Evolutionary conservation across 2,888 invertebrate genomes (phyloP).

Genomic region (Tetheella fluctuosa): DNA sequence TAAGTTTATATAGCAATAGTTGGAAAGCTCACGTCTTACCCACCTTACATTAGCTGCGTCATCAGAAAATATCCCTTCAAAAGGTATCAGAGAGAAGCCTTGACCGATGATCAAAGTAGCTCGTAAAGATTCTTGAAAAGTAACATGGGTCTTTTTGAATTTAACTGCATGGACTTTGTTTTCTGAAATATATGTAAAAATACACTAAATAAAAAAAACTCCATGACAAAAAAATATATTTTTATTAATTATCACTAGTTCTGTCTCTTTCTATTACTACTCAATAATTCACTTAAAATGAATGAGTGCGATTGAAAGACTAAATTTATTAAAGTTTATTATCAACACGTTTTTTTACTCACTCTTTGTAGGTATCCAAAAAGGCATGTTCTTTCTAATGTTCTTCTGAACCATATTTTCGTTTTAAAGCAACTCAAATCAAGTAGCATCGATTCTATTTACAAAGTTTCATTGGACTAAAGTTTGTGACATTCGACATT

Average conservation of each 20-base stretch:
- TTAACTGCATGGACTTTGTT: constrained; percentile 59
- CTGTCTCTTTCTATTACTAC: too few relatives aligned
- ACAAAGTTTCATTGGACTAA: constrained; percentile 21
- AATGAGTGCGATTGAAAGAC: too few relatives aligned
- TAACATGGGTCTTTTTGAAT: constrained; percentile 39
- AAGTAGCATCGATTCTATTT: constrained; percentile 11
- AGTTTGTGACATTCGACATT: constrained; percentile 30
- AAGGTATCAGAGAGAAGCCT: constrained; percentile 65
- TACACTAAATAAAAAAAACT: neutral
- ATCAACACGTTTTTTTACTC: constrained; percentile 32
- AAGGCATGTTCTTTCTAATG: constrained; percentile 40
- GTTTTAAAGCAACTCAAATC: constrained; percentile 13
- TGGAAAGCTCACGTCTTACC: constrained; percentile 1
- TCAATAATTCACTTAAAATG: too few relatives aligned
- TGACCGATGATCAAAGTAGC: constrained; percentile 64
- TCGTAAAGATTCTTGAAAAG: constrained; percentile 61
- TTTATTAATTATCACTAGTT: too few relatives aligned
- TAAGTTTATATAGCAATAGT: neutral
- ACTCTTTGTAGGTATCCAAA: constrained; percentile 64
- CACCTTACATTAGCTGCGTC: constrained; percentile 55
- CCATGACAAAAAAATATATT: too few relatives aligned
- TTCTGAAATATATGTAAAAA: constrained; percentile 45
- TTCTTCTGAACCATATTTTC: constrained; percentile 43
- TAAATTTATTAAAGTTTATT: neutral
- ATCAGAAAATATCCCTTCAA: constrained; percentile 55